Evolutionary conservation across 2,113 vertebrate species (phyloP), one percentile per base, ranked within the genome.

Genomic region (Meriones unguiculatus): DNA sequence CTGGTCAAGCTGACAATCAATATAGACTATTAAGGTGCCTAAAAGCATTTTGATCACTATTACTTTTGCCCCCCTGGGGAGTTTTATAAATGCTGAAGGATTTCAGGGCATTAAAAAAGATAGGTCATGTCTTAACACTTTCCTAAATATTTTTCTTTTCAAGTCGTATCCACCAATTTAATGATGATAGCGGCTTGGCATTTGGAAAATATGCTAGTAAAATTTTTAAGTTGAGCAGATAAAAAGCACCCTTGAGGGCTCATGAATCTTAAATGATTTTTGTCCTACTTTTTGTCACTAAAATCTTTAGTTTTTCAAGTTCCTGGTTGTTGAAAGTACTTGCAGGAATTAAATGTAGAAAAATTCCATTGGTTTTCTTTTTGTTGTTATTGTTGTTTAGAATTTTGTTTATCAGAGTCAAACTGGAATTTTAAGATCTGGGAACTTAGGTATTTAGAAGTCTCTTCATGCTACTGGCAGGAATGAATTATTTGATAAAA

Each of bases 291-390:
- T 64, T 86, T 91, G 46, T 89, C 41, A 90, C 9, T 89, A 35
- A 91, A 91, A 65, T 86, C 69, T 69, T 90, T 95, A 70, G 28
- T 87, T 88, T 92, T 92, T 90, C 54, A 96, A 84, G n/a, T 3
- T 95, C 22, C 32, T 72, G 35, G 46, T 91, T 59, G 90, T 9
- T 95, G 22, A 88, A 94, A 95, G 82, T 90, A 92, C 80, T 93
- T 91, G 72, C 0, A 84, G 69, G 76, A 91, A 50, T 3, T 84
- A 14, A 41, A 67, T 91, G 24, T 14, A 64, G 54, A 84, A 52
- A 87, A 73, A 70, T 75, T 32, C 90, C 22, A 35, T 20, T 87
- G 89, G 52, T 59, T 13, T 38, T 96, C 91, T 35, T 64, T 50
- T 59, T 90, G 14, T 17, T 46, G 46, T 46, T 46, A 46, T 46